A percentile compares a stretch with the other conserved stretches of the same genome.
Evolutionary conservation across 2,113 vertebrate species (phyloP).

Genomic region (Hippocampus zosterae): DNA sequence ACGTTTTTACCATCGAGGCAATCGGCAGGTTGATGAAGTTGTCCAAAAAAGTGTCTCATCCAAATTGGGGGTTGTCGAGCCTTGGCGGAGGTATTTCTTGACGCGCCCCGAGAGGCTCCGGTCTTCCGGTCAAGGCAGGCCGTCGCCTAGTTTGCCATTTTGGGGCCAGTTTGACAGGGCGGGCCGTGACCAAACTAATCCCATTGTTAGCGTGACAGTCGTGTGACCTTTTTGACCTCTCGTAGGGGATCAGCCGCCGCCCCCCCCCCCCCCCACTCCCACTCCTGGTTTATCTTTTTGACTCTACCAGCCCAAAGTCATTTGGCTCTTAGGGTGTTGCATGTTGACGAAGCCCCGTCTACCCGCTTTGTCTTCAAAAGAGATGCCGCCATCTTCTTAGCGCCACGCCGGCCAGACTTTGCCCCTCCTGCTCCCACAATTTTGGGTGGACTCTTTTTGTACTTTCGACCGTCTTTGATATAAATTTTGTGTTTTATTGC

Average conservation of each 20-base stretch:
- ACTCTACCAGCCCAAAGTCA: constrained; percentile 38
- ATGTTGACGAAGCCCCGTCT: constrained; percentile 27
- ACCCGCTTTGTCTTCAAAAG: constrained; percentile 15
- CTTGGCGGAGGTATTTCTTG: too few species aligned
- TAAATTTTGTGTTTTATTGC: too few species aligned
- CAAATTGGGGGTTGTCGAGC: too few species aligned
- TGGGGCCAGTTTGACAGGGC: constrained; percentile 25
- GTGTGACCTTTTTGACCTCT: constrained; percentile 69
- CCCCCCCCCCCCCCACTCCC: constrained; percentile 23
- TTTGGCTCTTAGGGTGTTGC: constrained; percentile 54
- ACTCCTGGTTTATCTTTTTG: constrained; percentile 11
- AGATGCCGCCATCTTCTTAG: constrained; percentile 60
- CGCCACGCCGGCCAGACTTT: constrained; percentile 47
- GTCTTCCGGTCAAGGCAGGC: constrained; percentile 3
- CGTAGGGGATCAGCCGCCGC: constrained; percentile 56
- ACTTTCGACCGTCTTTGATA: too few species aligned
- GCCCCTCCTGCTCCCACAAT: constrained; percentile 56
- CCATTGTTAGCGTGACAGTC: constrained; percentile 76
- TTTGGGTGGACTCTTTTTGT: too few species aligned
- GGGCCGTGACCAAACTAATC: constrained; percentile 60
- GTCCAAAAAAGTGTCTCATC: too few species aligned
- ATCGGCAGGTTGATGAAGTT: too few species aligned
- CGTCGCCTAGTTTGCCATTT: constrained; percentile 2
- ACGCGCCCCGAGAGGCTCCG: too few species aligned
- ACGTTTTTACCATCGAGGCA: too few species aligned